These are phyloP conservation scores for Bombus waltoni DNA, from an alignment of 1,140 invertebrate genomes.

Conservation along the genomic window DNA sequence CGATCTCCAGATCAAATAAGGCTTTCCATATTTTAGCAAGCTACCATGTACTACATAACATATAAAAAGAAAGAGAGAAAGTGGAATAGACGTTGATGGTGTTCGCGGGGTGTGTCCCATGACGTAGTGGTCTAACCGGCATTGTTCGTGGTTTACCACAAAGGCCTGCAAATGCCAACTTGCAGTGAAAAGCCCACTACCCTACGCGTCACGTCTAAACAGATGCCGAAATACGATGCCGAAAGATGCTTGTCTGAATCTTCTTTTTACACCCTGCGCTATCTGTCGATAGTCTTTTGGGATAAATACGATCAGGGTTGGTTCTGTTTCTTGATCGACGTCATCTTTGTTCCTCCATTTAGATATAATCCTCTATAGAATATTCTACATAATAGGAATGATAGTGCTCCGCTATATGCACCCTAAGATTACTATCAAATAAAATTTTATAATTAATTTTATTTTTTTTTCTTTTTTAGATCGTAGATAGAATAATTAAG, in stretches of 20 bases:
- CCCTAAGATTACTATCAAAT: background rate
- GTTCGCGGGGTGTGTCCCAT: conserved; percentile 41
- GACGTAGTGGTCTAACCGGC: conserved; percentile 47
- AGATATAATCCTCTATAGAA: background rate
- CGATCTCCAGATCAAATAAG: conserved; percentile 64
- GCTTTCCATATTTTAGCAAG: conserved; percentile 71
- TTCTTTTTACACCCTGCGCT: conserved; percentile 52
- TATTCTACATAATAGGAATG: no score
- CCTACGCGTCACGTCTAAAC: conserved; percentile 66
- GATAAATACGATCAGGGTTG: conserved; percentile 27
- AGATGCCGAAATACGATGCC: conserved; percentile 79
- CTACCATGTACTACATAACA: background rate
- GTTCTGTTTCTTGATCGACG: conserved; percentile 10
- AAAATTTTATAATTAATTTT: background rate
- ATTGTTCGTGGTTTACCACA: conserved; percentile 80
- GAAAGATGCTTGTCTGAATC: conserved; percentile 66
- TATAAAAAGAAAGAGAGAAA: conserved; percentile 15
- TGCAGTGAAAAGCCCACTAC: conserved; percentile 72
- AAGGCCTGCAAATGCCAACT: conserved; percentile 79
- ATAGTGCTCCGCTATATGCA: no score
- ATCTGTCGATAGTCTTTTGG: conserved; percentile 44
- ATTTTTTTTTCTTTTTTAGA: background rate
- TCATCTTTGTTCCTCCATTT: conserved; percentile 6
- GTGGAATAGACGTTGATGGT: conserved; percentile 11
- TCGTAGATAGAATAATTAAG: background rate